Evolutionary conservation across 2,888 invertebrate genomes (phyloP), one percentile per base, ranked within the genome.

Genomic region (Pristionchus mayeri): DNA sequence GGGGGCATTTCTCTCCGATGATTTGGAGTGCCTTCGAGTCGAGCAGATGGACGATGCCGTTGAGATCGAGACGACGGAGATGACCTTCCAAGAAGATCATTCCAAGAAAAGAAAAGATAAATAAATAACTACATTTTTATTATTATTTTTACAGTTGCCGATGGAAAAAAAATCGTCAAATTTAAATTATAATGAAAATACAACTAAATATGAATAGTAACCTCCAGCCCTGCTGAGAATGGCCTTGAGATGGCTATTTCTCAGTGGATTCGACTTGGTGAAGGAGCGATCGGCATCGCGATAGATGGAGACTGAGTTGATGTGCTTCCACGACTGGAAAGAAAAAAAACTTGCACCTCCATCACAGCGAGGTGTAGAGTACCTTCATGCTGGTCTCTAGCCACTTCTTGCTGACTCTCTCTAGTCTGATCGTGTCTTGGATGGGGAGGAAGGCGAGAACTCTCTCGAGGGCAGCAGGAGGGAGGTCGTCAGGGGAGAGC

Each of bases 321-420:
- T 86, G 13, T 87, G 85, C 16, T 86, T 85, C 91, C 91, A 92
- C 2, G 91, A 88, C 87, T 88, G 85, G 79, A 82, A 80, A 18
- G 50, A 44, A 44, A 44, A 44, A 44, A 44, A 44, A 44, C 13
- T 44, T 57, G 9, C 57, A 4, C 57, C 27, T 24, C 21, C 7
- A 57, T 11, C 57, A 57, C 57, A 57, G 21, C 4, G 21, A 75
- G 24, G n/a, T n/a, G 1, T 44, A 16, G 24, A 60, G 11, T 30
- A 90, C 90, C 85, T 89, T 92, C 21, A 92, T 89, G 0, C 91
- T 89, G 16, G 88, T 87, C 82, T 93, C 93, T 85, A 92, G 88
- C 88, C 90, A 93, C 48, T 86, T 85, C 82, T 92, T 92, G 87
- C 88, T 92, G 30, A 91, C 90, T 34, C 92, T 85, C 86, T 93